phyloP scores from a whole-genome alignment of 2,113 vertebrate genomes.

The Struthidea cinerea region DNA sequence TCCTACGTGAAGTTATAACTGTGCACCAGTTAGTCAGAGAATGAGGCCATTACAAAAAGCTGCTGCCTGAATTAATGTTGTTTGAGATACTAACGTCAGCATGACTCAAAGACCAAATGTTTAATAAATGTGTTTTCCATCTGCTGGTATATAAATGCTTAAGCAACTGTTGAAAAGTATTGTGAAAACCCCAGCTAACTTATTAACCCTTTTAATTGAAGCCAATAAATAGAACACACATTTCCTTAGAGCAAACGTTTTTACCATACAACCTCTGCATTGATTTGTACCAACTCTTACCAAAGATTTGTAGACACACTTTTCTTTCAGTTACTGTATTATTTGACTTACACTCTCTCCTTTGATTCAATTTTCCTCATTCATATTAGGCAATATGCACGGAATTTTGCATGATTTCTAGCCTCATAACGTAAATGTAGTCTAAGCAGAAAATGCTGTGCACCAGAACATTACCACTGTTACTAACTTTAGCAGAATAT shows the following conservation, averaged over 20 bases:
- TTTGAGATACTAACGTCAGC: neutral
- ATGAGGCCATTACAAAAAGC: neutral
- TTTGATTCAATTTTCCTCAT: neutral
- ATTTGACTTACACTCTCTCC: neutral
- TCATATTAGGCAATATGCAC: neutral
- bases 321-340: neutral
- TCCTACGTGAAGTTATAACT: neutral
- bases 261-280: neutral
- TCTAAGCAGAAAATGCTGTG: neutral
- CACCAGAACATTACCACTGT: neutral
- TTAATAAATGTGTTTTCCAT: conserved; percentile 46
- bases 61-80: neutral
- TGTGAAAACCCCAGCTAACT: neutral
- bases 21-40: neutral
- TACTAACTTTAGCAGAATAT: neutral
- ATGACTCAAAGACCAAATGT: conserved; percentile 17
- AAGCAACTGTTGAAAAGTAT: conserved; percentile 18
- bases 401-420: neutral
- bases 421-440: neutral
- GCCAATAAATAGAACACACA: neutral
- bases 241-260: neutral
- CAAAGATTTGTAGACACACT: neutral
- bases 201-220: neutral
- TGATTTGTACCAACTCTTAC: neutral
- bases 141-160: conserved; percentile 9